phyloP scores from a whole-genome alignment of 1,140 invertebrate genomes.

The Drosophila insularis region DNA sequence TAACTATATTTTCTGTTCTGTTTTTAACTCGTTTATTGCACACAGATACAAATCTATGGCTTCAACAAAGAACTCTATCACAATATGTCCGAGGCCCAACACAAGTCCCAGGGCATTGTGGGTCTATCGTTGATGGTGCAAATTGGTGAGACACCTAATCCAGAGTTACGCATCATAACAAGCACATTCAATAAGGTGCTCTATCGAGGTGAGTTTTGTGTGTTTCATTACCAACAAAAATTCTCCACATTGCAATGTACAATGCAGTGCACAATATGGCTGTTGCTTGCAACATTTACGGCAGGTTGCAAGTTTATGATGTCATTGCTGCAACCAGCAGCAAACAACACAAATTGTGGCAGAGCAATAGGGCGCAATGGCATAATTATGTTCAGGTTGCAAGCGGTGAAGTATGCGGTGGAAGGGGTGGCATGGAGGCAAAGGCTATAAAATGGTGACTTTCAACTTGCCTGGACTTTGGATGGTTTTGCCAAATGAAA shows the following conservation, averaged over 20 bases:
- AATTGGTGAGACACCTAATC: slow-evolving; percentile 92
- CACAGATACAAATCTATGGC: slow-evolving; percentile 96
- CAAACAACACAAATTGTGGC: slow-evolving; percentile 36
- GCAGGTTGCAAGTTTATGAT: slow-evolving; percentile 59
- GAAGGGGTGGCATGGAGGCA: slow-evolving; percentile 4
- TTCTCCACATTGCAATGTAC: neutral
- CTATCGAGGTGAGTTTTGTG: slow-evolving; percentile 87
- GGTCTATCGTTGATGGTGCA: slow-evolving; percentile 97
- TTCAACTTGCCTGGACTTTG: slow-evolving; percentile 27
- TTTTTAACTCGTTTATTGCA: slow-evolving; percentile 28
- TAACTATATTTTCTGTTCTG: neutral
- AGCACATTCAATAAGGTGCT: slow-evolving; percentile 92
- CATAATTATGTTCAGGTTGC: slow-evolving; percentile 66
- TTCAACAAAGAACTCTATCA: slow-evolving; percentile 98
- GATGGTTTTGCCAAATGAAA: slow-evolving; percentile 48
- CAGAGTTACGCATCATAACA: slow-evolving; percentile 92
- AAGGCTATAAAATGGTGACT: slow-evolving; percentile 60
- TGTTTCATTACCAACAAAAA: slow-evolving; percentile 68
- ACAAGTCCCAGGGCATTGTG: slow-evolving; percentile 95
- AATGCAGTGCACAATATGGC: too few relatives aligned
- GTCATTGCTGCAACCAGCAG: slow-evolving; percentile 54
- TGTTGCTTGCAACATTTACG: slow-evolving; percentile 6
- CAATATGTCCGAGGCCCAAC: slow-evolving; percentile 97
- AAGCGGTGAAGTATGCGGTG: neutral
- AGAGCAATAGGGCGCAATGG: slow-evolving; percentile 3